phyloP scores from a whole-genome alignment of 2,797 vertebrate genomes.

The Delichon dasypus region DNA sequence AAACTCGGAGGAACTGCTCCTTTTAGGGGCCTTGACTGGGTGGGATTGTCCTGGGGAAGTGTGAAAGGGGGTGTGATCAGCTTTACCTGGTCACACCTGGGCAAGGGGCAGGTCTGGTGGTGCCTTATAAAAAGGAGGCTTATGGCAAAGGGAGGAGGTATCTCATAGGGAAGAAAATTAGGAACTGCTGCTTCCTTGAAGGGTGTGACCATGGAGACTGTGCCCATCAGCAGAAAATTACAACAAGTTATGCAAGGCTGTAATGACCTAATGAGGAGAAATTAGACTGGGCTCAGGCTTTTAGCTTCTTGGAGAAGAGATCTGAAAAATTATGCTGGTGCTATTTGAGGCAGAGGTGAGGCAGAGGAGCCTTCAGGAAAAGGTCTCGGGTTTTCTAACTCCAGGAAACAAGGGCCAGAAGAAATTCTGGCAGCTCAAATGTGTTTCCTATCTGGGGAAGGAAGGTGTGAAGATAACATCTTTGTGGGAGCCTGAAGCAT shows the following conservation, averaged over 20 bases:
- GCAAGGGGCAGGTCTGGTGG: background rate
- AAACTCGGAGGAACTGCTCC: background rate
- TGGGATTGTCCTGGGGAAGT: background rate
- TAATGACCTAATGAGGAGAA: constrained; percentile 56
- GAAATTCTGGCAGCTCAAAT: background rate
- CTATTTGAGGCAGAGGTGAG: background rate
- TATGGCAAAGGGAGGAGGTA: constrained; percentile 22
- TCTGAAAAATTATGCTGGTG: background rate
- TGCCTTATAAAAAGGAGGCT: background rate
- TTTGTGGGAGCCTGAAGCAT: background rate
- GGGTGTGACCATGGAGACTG: constrained; percentile 23
- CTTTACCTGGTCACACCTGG: background rate
- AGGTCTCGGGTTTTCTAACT: background rate
- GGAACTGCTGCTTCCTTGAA: constrained; percentile 49
- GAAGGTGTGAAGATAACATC: constrained; percentile 12
- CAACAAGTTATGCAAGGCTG: constrained; percentile 22
- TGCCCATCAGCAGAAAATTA: constrained; percentile 58
- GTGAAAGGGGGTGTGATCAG: background rate
- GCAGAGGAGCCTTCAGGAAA: background rate
- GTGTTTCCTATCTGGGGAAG: background rate
- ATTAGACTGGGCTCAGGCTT: background rate
- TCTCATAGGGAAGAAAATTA: constrained; percentile 11
- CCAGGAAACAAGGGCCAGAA: background rate
- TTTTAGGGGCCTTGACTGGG: background rate
- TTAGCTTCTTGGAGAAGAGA: background rate